Conservation (phyloP, 1,140 invertebrate species). For the Patella vulgata region DNA sequence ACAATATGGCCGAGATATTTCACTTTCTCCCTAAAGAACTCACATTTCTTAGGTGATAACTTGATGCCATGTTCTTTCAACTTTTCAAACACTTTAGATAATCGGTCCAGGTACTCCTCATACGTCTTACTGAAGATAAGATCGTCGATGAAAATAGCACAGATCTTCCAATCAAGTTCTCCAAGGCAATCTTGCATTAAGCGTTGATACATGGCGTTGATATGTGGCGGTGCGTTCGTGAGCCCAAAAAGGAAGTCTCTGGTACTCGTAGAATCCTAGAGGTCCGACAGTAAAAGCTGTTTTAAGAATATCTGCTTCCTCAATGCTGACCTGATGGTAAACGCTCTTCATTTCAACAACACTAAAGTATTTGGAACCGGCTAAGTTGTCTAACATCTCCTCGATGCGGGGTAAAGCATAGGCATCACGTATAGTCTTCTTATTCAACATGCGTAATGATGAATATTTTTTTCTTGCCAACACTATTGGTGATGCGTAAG, state of each 20-base stretch:
- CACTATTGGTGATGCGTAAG: too few species aligned
- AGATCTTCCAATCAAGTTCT: conserved; percentile 18
- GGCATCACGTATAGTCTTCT: too few species aligned
- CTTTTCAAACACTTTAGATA: conserved; percentile 25
- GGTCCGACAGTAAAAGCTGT: conserved; percentile 44
- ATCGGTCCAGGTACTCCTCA: conserved; percentile 16
- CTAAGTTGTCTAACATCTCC: conserved; percentile 61
- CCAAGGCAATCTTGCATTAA: conserved; percentile 36
- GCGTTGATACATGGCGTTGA: conserved; percentile 46
- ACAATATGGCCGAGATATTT: conserved; percentile 50
- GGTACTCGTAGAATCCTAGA: conserved; percentile 28
- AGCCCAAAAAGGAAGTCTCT: conserved; percentile 29
- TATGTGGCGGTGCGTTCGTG: conserved; percentile 27
- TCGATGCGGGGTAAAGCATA: too few species aligned
- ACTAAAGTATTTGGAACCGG: conserved; percentile 62
- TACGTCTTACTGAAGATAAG: conserved; percentile 24
- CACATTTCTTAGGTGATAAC: conserved; percentile 33
- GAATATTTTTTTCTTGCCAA: too few species aligned
- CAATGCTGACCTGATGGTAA: conserved; percentile 59
- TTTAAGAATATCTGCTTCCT: conserved; percentile 52
- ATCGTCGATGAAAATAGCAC: conserved; percentile 28
- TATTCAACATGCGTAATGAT: too few species aligned
- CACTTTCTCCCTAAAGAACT: conserved; percentile 58
- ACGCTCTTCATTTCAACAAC: conserved; percentile 61
- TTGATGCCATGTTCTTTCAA: conserved; percentile 22